Conservation (phyloP, 2,888 invertebrate genomes). For the Bugulina stolonifera region DNA sequence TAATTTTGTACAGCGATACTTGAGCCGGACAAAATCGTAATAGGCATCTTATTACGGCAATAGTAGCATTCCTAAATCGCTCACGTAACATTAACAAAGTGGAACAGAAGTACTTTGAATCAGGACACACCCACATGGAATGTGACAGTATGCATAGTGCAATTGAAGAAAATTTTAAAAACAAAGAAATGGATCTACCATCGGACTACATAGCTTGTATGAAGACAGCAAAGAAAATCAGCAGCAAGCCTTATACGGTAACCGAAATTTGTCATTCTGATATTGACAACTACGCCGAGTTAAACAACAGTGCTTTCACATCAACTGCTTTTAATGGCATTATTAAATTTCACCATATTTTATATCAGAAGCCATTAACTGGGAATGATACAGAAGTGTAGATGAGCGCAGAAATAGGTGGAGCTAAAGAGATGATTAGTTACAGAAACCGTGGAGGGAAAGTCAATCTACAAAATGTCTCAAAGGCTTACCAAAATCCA, state of each 20-base stretch:
- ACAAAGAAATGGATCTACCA: not conserved
- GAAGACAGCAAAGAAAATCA: not conserved
- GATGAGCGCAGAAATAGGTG: too few relatives aligned
- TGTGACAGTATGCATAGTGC: not conserved
- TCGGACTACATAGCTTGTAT: not conserved
- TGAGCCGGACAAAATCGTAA: not conserved
- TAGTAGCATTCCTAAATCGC: not conserved
- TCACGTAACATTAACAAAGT: not conserved
- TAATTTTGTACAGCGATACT: not conserved
- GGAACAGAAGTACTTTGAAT: not conserved
- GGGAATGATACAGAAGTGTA: too few relatives aligned
- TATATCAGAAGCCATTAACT: too few relatives aligned
- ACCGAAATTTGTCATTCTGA: not conserved
- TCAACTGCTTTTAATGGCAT: too few relatives aligned
- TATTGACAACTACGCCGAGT: not conserved
- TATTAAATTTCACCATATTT: too few relatives aligned
- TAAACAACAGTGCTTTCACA: not conserved
- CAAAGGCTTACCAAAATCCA: too few relatives aligned
- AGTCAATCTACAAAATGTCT: too few relatives aligned
- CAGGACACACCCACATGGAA: not conserved
- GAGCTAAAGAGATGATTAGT: too few relatives aligned
- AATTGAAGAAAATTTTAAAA: not conserved
- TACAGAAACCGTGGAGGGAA: too few relatives aligned
- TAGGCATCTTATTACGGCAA: too few relatives aligned
- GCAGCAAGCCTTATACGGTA: not conserved